Conservation (phyloP, 2,888 invertebrate species). For the Panorpa germanica region DNA sequence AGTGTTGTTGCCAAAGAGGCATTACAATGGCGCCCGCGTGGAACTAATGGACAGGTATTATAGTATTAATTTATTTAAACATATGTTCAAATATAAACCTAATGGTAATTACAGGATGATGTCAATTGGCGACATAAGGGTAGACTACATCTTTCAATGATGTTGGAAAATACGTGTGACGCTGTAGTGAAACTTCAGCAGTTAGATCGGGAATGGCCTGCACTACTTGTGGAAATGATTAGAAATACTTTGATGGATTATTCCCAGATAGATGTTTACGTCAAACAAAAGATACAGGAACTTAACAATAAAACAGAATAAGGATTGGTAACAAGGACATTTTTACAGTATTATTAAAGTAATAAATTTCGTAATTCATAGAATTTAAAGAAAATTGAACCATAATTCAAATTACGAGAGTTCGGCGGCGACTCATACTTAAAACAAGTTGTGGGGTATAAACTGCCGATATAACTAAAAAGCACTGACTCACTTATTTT, state of each 20-base stretch:
- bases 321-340: slow-evolving; percentile 24
- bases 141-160: slow-evolving; percentile 43
- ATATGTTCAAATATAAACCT: too few relatives aligned
- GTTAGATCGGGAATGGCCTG: slow-evolving; percentile 60
- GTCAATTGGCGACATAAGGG: slow-evolving; percentile 55
- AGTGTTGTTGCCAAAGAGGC: slow-evolving; percentile 77
- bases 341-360: slow-evolving; percentile 12
- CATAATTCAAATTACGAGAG: too few relatives aligned
- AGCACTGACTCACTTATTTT: too few relatives aligned
- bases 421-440: too few relatives aligned
- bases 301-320: too few relatives aligned
- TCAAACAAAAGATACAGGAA: slow-evolving; percentile 43
- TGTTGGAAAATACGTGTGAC: slow-evolving; percentile 54
- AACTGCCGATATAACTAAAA: too few relatives aligned
- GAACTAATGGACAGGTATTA: too few relatives aligned
- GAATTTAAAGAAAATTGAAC: slow-evolving; percentile 20
- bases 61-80: too few relatives aligned
- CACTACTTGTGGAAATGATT: slow-evolving; percentile 55
- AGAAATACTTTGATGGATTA: slow-evolving; percentile 62
- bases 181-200: slow-evolving; percentile 58
- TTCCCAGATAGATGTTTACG: slow-evolving; percentile 60
- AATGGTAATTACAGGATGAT: slow-evolving; percentile 40
- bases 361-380: slow-evolving; percentile 8
- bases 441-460: too few relatives aligned
- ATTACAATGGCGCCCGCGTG: slow-evolving; percentile 54